Evolutionary conservation across 2,113 vertebrate species (phyloP), one percentile per base, ranked within the genome.

Genomic region (Phrynosoma platyrhinos): DNA sequence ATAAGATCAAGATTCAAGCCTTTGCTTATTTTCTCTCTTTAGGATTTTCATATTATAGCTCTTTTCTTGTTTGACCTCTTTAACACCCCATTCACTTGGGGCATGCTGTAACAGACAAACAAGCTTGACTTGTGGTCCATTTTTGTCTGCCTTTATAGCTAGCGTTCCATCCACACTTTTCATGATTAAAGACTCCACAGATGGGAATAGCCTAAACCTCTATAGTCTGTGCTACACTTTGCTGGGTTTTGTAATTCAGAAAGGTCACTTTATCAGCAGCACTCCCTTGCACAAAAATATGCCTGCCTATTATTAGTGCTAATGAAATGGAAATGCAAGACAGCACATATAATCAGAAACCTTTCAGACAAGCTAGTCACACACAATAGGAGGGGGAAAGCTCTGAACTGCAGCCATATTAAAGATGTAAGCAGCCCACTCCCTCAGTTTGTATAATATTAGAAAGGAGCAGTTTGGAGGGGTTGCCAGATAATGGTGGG

Each of bases 251-350:
- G 94, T 91, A 77, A 91, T 94, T 94, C 93, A 77, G 87, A 94
- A 94, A 95, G 95, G 94, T 94, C 94, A 94, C 90, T 95, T 95
- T 93, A 94, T 94, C 92, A 94, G 92, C 90, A 90, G 91, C 91
- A 92, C 92, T 94, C 94, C 93, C 86, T 88, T 0, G 13, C 58
- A 87, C 90, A 90, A 92, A 86, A 91, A 94, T 92, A 94, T 93
- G 92, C 93, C 89, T 92, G 94, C 91, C 93, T 93, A 92, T 89
- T 89, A 64, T 92, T 94, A 95, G 87, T 68, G 87, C 92, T 94
- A 94, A 95, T 95, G 90, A 94, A 95, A 95, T 94, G 94, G 92
- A 94, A 95, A 94, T 94, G 94, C 40, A 91, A 91, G 84, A 90
- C 94, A 88, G 55, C 72, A 76, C 72, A 90, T 36, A 87, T 91